Conservation (phyloP, 2,797 vertebrate genomes). For the Chloroceryle inda region DNA sequence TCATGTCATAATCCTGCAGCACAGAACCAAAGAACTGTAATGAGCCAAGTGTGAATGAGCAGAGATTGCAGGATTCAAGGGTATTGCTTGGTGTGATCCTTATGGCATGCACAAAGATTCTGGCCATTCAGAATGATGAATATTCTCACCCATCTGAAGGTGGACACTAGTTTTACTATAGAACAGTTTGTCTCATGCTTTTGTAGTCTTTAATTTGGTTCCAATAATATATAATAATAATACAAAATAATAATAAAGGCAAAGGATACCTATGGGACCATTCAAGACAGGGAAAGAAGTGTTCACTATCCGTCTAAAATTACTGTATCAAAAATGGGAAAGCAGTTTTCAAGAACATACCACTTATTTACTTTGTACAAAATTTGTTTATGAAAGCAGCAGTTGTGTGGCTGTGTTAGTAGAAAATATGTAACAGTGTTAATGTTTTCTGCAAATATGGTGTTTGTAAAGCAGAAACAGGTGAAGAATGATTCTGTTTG, state of each 20-base stretch:
- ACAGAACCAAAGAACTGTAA: conserved; percentile 66
- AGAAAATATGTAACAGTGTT: background rate
- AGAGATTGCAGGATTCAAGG: conserved; percentile 38
- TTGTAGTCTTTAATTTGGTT: background rate
- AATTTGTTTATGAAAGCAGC: background rate
- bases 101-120: background rate
- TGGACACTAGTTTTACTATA: background rate
- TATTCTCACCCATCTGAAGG: background rate
- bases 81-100: background rate
- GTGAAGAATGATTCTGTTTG: background rate
- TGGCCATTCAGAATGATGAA: rapidly evolving
- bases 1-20: conserved; percentile 72
- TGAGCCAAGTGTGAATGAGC: conserved; percentile 51
- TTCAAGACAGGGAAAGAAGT: background rate
- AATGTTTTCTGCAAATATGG: background rate
- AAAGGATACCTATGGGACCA: background rate
- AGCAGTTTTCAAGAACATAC: background rate
- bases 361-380: background rate
- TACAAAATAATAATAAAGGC: background rate
- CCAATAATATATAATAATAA: background rate
- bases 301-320: background rate
- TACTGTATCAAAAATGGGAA: background rate
- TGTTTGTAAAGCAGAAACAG: background rate
- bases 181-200: background rate
- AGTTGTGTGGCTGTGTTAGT: background rate